These are phyloP conservation scores for Hoplias malabaricus DNA, from an alignment of 2,113 vertebrate species.

Conservation along the genomic window DNA sequence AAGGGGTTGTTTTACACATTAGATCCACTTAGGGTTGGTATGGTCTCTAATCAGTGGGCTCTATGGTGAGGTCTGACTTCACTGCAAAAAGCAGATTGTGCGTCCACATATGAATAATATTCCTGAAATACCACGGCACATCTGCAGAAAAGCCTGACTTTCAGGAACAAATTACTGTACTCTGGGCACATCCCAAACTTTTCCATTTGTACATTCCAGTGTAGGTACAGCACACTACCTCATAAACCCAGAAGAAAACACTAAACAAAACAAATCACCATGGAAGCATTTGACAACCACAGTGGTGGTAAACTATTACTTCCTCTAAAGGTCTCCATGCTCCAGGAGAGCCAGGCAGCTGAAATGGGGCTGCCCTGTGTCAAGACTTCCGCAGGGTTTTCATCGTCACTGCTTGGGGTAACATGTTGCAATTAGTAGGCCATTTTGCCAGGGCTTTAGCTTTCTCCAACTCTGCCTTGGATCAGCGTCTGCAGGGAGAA, in stretches of 20 bases:
- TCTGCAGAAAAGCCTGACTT: neutral
- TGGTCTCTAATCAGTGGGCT: too few species aligned
- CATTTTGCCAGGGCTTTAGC: slow-evolving; percentile 16
- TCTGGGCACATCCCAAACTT: neutral
- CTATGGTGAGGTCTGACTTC: too few species aligned
- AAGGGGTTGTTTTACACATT: too few species aligned
- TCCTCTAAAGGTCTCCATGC: slow-evolving; percentile 22
- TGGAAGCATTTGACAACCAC: slow-evolving; percentile 4
- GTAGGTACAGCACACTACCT: neutral
- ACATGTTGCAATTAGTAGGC: slow-evolving; percentile 50
- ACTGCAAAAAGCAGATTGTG: too few species aligned
- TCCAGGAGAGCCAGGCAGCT: slow-evolving; percentile 15
- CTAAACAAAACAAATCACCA: neutral
- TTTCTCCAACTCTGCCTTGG: slow-evolving; percentile 43
- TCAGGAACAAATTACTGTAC: neutral
- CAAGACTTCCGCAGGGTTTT: slow-evolving; percentile 34
- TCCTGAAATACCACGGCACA: neutral
- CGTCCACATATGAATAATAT: too few species aligned
- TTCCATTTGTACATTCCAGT: neutral
- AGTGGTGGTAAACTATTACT: slow-evolving; percentile 17
- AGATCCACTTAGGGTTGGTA: too few species aligned
- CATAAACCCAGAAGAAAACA: neutral
- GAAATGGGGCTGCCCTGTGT: slow-evolving; percentile 7
- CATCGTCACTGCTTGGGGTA: slow-evolving; percentile 28
- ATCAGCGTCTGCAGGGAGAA: slow-evolving; percentile 36